Conservation (phyloP, 92 coral and sea anemone genomes). For the Zoanthus solanderi region DNA sequence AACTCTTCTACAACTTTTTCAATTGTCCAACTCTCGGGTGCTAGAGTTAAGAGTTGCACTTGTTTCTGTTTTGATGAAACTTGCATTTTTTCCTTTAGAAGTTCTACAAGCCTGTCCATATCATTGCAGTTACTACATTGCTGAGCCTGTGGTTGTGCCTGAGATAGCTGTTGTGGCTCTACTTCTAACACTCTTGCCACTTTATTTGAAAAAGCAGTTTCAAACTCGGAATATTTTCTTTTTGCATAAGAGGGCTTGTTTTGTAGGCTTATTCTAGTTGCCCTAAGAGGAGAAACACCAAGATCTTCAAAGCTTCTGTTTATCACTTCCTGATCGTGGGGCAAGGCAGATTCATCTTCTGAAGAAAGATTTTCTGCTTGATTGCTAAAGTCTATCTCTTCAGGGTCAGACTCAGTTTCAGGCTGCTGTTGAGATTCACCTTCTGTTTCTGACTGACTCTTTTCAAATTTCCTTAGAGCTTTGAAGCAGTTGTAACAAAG, state of each 20-base stretch:
- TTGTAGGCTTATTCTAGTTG: background rate
- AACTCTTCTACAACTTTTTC: conserved; percentile 5
- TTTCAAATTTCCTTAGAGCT: background rate
- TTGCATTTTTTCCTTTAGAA: conserved; percentile 9
- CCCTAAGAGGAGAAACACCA: conserved; percentile 6
- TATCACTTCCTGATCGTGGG: background rate
- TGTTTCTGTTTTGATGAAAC: background rate
- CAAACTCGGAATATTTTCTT: background rate
- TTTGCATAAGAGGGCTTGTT: background rate
- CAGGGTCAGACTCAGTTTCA: background rate
- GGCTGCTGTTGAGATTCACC: background rate
- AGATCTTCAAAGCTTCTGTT: conserved; percentile 1
- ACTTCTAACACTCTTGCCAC: background rate
- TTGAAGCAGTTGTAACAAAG: conserved; percentile 7
- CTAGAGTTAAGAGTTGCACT: conserved; percentile 11
- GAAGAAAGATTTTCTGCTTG: conserved; percentile 1
- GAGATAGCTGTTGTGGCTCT: background rate
- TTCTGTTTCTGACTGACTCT: conserved; percentile 4
- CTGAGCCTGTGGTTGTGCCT: background rate
- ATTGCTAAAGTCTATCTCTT: background rate
- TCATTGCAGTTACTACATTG: conserved; percentile 16
- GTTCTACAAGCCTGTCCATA: background rate
- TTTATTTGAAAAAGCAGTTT: background rate
- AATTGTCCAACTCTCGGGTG: conserved; percentile 19
- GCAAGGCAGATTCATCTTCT: background rate